Conservation (phyloP, 2,113 vertebrate species). For the Cyanoderma ruficeps region DNA sequence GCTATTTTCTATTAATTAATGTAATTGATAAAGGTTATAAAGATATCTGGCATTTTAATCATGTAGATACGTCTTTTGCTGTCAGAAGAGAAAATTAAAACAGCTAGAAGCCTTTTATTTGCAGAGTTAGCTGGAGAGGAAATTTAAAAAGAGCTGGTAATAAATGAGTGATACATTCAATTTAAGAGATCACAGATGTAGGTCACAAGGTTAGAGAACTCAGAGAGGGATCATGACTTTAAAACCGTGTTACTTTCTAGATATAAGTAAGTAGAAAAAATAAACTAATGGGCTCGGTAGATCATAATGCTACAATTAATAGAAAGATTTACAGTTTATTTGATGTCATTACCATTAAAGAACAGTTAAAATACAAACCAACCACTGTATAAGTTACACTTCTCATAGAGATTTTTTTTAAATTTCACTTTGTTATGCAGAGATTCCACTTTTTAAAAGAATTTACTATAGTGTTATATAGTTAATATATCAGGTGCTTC, state of each 20-base stretch:
- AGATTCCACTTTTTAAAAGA: neutral
- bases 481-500: neutral
- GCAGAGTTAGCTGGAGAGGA: constrained; percentile 52
- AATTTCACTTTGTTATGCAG: rapidly evolving
- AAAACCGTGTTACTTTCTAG: neutral
- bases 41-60: constrained; percentile 75
- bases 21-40: constrained; percentile 76
- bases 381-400: neutral
- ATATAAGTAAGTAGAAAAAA: neutral
- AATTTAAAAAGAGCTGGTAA: constrained; percentile 63
- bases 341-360: neutral
- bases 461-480: neutral
- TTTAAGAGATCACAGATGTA: constrained; percentile 38
- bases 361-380: neutral
- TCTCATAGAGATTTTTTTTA: neutral
- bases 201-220: neutral
- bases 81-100: constrained; percentile 74
- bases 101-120: constrained; percentile 67
- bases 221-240: neutral
- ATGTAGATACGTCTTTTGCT: constrained; percentile 70
- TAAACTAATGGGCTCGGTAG: neutral
- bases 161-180: constrained; percentile 44
- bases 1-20: constrained; percentile 74
- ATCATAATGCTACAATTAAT: neutral
- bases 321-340: neutral